phyloP scores from a whole-genome alignment of 2,797 vertebrate species.

The Chanos chanos region DNA sequence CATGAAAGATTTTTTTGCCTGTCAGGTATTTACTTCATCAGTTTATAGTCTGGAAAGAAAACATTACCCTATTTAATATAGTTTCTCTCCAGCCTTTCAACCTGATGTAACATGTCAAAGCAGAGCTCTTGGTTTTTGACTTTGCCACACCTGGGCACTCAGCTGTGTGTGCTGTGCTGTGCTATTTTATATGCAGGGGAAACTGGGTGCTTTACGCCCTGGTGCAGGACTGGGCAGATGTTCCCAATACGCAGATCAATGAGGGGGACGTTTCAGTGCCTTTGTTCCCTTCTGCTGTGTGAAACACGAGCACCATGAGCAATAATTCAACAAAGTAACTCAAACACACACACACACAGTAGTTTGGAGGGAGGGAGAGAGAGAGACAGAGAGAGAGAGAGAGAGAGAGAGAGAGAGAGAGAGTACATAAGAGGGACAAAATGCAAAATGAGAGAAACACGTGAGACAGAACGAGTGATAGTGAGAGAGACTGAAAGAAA shows the following conservation, averaged over 20 bases:
- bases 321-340: conserved; percentile 55
- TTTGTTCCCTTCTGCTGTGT: conserved; percentile 61
- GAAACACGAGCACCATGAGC: conserved; percentile 13
- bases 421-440: neutral
- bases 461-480: neutral
- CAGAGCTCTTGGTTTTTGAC: no score
- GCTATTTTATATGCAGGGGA: no score
- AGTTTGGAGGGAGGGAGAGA: conserved; percentile 21
- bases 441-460: no score
- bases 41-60: no score
- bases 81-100: no score
- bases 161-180: no score
- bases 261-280: conserved; percentile 52
- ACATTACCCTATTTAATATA: no score
- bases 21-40: no score
- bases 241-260: conserved; percentile 60
- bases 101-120: no score
- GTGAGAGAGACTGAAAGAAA: neutral
- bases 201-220: conserved; percentile 31
- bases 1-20: no score
- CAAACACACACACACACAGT: no score
- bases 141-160: no score
- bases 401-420: conserved; percentile 6
- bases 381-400: neutral
- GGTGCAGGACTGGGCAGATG: conserved; percentile 54